These are phyloP conservation scores for Rhingia campestris DNA, from an alignment of 2,888 invertebrate genomes.

Conservation along the genomic window DNA sequence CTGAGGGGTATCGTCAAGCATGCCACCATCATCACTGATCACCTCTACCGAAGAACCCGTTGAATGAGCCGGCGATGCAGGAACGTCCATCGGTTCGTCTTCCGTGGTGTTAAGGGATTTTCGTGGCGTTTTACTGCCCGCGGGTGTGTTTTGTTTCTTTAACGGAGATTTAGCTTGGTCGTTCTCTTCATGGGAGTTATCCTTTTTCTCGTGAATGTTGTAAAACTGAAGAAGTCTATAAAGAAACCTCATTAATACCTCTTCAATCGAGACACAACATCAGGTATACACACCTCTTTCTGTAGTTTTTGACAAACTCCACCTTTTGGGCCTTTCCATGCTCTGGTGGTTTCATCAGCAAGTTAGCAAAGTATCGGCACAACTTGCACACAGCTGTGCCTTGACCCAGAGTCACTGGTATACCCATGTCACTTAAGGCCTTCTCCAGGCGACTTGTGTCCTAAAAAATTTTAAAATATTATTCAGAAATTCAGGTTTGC, in stretches of 20 bases:
- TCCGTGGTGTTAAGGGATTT: slow-evolving; percentile 73
- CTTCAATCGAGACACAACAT: no score
- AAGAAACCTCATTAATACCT: slow-evolving; percentile 35
- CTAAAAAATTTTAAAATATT: slow-evolving; percentile 78
- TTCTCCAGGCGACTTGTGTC: slow-evolving; percentile 85
- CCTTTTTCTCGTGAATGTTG: slow-evolving; percentile 85
- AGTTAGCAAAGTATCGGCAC: slow-evolving; percentile 90
- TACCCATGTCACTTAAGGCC: slow-evolving; percentile 85
- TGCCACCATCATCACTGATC: slow-evolving; percentile 72
- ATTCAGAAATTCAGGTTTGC: neutral
- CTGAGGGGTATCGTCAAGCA: slow-evolving; percentile 39
- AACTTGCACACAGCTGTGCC: slow-evolving; percentile 91
- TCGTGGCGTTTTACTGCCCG: slow-evolving; percentile 38
- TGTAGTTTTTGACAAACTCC: slow-evolving; percentile 84
- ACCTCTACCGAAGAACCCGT: slow-evolving; percentile 75
- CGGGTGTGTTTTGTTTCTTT: slow-evolving; percentile 83
- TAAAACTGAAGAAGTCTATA: slow-evolving; percentile 89
- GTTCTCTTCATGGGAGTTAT: slow-evolving; percentile 79
- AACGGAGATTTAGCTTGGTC: slow-evolving; percentile 77
- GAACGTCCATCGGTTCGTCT: slow-evolving; percentile 65
- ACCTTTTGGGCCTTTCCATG: slow-evolving; percentile 82
- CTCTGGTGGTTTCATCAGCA: slow-evolving; percentile 87
- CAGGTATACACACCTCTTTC: slow-evolving; percentile 84
- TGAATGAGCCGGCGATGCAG: slow-evolving; percentile 75
- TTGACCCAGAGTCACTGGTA: slow-evolving; percentile 87